Base-by-base conservation (phyloP, 2,113 vertebrate genomes). In the Galbula dea region DNA sequence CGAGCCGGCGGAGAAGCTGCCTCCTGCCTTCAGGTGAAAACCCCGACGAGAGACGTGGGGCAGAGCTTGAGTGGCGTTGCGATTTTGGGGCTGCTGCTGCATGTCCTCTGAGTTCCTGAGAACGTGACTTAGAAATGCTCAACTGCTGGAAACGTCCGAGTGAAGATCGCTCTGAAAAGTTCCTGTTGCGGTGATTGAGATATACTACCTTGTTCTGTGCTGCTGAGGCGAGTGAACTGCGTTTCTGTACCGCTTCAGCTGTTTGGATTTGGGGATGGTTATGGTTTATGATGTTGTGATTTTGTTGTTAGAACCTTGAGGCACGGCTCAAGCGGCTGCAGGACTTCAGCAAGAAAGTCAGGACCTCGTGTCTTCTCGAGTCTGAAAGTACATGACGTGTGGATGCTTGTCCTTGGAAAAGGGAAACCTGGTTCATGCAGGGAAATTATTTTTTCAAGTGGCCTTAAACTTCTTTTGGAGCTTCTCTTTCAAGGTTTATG, bases 181-280 rank as follows among this genome's bases (percentile, higher is more conserved):
- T n/a, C 9, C 37, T 2, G 24, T 24, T 15, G 48, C 48, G 5
- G 41, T 1, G 52, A 8, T 36, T 1, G 5, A 10, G 55, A 9
- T 10, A 41, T 2, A 46, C 29, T 17, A 1, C 49, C n/a, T 12
- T 1, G 26, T n/a, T 27, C 8, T 12, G 23, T 27, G 1, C 43
- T 1, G 75, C 30, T 15, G 26, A 22, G 52, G 20, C 45, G 12
- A 0, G 13, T 1, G 46, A 3, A 0, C 9, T 8, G 32, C 1
- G 34, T 32, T 36, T 3, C 63, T 14, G 21, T 3, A 0, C 54
- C 0, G 29, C n/a, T 24, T 12, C 0, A 1, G 4, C 43, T 0
- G 8, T 3, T 12, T 2, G 75, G 32, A 13, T 49, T 65, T 39
- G 13, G n/a, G 61, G 32, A 2, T 3, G n/a, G 22, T 34, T 43